These are phyloP conservation scores for Malthinus seriepunctatus DNA, from an alignment of 2,888 invertebrate species.

Conservation along the genomic window DNA sequence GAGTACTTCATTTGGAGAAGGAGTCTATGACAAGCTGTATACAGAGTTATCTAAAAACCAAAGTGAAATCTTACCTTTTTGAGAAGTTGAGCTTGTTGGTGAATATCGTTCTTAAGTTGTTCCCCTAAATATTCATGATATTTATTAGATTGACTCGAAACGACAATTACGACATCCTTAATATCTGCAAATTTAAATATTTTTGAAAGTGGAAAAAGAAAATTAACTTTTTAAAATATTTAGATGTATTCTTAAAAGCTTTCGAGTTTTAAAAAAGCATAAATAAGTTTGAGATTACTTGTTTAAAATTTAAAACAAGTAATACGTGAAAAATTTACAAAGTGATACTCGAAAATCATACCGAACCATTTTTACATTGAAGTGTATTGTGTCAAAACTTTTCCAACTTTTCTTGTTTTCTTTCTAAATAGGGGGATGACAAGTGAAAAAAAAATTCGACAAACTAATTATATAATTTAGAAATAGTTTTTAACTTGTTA, in stretches of 20 bases:
- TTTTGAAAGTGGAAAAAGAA: neutral
- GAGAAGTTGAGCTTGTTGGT: slow-evolving; percentile 57
- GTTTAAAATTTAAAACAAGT: neutral
- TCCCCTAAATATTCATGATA: slow-evolving; percentile 65
- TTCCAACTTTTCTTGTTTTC: too few species aligned
- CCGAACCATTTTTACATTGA: too few species aligned
- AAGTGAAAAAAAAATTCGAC: too few species aligned
- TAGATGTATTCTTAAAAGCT: slow-evolving; percentile 5
- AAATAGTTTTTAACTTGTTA: slow-evolving; percentile 4
- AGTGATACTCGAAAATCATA: neutral
- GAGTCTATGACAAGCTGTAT: too few species aligned
- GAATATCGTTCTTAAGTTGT: slow-evolving; percentile 60
- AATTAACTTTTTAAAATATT: neutral
- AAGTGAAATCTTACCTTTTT: slow-evolving; percentile 34
- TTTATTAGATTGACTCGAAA: slow-evolving; percentile 68
- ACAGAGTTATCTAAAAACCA: too few species aligned
- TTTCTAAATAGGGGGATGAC: too few species aligned
- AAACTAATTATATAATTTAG: neutral
- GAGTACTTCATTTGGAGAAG: too few species aligned
- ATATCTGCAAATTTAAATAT: slow-evolving; percentile 54
- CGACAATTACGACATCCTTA: slow-evolving; percentile 62
- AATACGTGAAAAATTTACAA: neutral
- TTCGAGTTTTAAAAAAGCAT: slow-evolving; percentile 6
- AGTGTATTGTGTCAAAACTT: too few species aligned
- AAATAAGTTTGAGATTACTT: slow-evolving; percentile 1